Percentiles rank a stretch among this genome's conserved stretches.
These are phyloP conservation scores for Xiphophorus maculatus DNA, from an alignment of 2,113 vertebrate species.

Conservation along the genomic window DNA sequence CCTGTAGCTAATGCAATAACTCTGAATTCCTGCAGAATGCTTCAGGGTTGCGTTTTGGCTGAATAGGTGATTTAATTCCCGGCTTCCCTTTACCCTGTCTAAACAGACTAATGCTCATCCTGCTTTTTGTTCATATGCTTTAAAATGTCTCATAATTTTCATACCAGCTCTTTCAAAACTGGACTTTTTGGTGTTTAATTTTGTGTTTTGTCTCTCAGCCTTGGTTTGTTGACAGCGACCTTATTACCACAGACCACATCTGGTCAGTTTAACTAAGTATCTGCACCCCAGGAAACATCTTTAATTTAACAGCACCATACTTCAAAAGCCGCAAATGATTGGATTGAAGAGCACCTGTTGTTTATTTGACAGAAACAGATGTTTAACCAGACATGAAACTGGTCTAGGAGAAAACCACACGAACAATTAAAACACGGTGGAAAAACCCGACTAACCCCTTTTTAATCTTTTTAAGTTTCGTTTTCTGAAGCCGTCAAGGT, in stretches of 20 bases:
- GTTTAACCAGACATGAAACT: constrained; percentile 12
- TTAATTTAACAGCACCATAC: constrained; percentile 43
- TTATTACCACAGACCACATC: constrained; percentile 22
- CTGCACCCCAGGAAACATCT: constrained; percentile 29
- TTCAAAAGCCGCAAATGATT: constrained; percentile 24
- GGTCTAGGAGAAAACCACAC: neutral
- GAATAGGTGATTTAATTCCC: constrained; percentile 26
- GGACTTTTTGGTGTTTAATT: neutral
- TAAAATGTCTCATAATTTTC: constrained; percentile 14
- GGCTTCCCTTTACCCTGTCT: neutral
- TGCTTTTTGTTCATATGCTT: neutral
- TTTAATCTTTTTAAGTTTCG: neutral
- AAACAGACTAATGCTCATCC: neutral
- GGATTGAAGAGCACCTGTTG: constrained; percentile 1
- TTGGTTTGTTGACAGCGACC: constrained; percentile 1
- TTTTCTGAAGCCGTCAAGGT: neutral
- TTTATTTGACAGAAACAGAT: constrained; percentile 40
- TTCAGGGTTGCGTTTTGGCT: constrained; percentile 15
- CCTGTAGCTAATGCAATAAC: neutral
- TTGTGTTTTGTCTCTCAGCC: neutral
- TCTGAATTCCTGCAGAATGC: constrained; percentile 20
- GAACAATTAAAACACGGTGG: neutral
- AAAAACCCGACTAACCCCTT: neutral
- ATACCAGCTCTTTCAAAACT: neutral
- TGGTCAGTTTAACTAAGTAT: constrained; percentile 28